Evolutionary conservation across 1,140 invertebrate species (phyloP).

Genomic region (Limonius californicus): DNA sequence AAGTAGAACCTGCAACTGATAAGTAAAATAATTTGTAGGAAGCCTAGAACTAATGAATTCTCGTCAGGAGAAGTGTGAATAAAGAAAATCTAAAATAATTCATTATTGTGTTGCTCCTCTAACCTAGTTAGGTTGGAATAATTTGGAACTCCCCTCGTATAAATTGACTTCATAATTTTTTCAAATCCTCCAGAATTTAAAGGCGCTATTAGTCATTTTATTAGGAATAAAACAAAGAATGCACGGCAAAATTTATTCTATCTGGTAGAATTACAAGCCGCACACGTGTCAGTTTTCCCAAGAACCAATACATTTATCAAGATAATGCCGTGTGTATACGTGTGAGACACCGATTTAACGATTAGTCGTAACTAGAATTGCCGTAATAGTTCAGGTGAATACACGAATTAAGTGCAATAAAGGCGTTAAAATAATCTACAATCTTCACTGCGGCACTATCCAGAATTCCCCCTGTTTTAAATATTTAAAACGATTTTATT

Average conservation of each 20-base stretch:
- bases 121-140: too few relatives aligned
- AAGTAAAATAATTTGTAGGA: too few relatives aligned
- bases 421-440: not conserved
- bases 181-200: not conserved
- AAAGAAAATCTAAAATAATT: too few relatives aligned
- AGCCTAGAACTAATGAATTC: too few relatives aligned
- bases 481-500: not conserved
- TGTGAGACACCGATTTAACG: constrained; percentile 5
- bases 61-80: too few relatives aligned
- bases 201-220: not conserved
- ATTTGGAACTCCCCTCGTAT: not conserved
- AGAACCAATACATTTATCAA: constrained; percentile 8
- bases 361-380: not conserved
- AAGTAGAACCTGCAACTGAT: too few relatives aligned
- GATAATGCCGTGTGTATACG: constrained; percentile 3
- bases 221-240: not conserved
- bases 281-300: not conserved
- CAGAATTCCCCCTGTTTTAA: not conserved
- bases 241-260: not conserved
- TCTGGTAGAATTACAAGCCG: not conserved
- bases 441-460: too few relatives aligned
- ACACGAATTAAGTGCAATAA: not conserved
- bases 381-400: not conserved
- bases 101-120: too few relatives aligned
- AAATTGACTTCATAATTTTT: constrained; percentile 3